These are phyloP conservation scores for Macrosteles quadrilineatus DNA, from an alignment of 1,140 invertebrate genomes.

Conservation along the genomic window DNA sequence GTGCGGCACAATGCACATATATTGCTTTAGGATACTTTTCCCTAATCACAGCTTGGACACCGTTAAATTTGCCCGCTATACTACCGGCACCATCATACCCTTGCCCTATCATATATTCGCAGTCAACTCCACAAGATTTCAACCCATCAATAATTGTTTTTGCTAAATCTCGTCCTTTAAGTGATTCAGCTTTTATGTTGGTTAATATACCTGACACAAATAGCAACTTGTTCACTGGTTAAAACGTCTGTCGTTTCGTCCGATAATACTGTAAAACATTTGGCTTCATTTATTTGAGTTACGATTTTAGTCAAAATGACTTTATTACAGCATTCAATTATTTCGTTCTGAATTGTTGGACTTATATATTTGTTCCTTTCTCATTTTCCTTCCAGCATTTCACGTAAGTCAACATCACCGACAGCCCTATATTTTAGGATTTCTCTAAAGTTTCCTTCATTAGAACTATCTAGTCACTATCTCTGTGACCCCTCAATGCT, in stretches of 20 bases:
- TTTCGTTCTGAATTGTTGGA: slow-evolving; percentile 20
- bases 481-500: neutral
- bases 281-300: slow-evolving; percentile 14
- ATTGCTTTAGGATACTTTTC: slow-evolving; percentile 41
- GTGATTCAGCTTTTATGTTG: neutral
- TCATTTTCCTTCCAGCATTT: neutral
- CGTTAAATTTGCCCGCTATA: slow-evolving; percentile 44
- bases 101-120: slow-evolving; percentile 39
- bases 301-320: slow-evolving; percentile 27
- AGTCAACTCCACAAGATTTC: slow-evolving; percentile 1
- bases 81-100: slow-evolving; percentile 44
- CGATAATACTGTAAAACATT: slow-evolving; percentile 28
- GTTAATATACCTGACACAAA: slow-evolving; percentile 27
- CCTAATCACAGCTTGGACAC: slow-evolving; percentile 45
- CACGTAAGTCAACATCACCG: neutral
- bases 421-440: neutral
- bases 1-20: slow-evolving; percentile 45
- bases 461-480: neutral
- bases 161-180: slow-evolving; percentile 5
- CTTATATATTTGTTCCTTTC: neutral
- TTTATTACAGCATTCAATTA: slow-evolving; percentile 20
- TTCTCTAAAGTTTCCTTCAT: neutral
- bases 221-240: slow-evolving; percentile 25
- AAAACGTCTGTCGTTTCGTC: slow-evolving; percentile 32
- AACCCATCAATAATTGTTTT: neutral